Percentiles rank a stretch among this genome's conserved stretches.
Conservation (phyloP, 2,888 invertebrate species). For the Drosophila dives region DNA sequence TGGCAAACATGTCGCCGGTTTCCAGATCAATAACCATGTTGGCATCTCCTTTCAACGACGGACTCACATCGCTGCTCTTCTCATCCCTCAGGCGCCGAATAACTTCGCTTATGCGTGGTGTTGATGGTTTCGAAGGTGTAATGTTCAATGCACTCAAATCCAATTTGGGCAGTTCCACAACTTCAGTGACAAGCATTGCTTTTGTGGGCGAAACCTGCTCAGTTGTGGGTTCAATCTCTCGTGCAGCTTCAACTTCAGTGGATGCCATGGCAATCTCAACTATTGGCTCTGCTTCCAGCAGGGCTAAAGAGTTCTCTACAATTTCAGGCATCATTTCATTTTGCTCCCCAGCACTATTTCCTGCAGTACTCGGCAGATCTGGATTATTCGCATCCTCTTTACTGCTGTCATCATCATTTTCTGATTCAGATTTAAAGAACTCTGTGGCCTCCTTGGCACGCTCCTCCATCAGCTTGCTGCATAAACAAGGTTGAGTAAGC, state of each 20-base stretch:
- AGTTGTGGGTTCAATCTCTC: background rate
- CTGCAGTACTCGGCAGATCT: constrained; percentile 10
- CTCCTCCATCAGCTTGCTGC: constrained; percentile 89
- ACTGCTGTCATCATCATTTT: constrained; percentile 72
- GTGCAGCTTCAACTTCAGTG: background rate
- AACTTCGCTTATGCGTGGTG: constrained; percentile 65
- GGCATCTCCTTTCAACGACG: constrained; percentile 86
- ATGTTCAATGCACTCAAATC: constrained; percentile 68
- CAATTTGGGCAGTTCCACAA: constrained; percentile 75
- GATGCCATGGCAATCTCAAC: background rate
- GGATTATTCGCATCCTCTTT: constrained; percentile 34
- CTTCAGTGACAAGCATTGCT: constrained; percentile 56
- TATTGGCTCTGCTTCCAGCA: constrained; percentile 3
- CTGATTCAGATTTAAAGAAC: constrained; percentile 90
- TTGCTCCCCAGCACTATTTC: background rate
- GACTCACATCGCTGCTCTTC: constrained; percentile 80
- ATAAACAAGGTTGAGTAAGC: background rate
- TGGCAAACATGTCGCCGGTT: constrained; percentile 83
- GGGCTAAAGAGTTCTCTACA: background rate
- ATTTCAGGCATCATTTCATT: background rate
- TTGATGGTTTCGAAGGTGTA: constrained; percentile 48
- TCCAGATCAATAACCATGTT: constrained; percentile 88
- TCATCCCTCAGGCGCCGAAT: constrained; percentile 67
- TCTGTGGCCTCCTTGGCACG: constrained; percentile 90
- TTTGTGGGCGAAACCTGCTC: constrained; percentile 37